A percentile compares a stretch with the other conserved stretches of the same genome.
These are phyloP conservation scores for Hypsibius dujardini DNA, from an alignment of 1,140 invertebrate genomes.

Conservation along the genomic window DNA sequence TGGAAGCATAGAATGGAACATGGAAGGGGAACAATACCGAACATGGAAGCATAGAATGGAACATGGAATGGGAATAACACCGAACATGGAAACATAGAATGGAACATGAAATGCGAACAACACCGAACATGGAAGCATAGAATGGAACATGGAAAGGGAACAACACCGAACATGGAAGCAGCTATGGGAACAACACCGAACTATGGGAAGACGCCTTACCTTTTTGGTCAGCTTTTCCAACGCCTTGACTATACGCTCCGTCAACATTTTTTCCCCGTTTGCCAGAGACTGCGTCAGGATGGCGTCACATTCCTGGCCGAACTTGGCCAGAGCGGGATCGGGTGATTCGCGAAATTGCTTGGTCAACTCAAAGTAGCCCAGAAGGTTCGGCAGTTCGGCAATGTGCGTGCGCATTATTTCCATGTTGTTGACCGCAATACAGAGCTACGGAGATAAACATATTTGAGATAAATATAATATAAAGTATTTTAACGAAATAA, in stretches of 20 bases:
- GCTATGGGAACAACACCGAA: background rate
- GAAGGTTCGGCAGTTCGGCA: background rate
- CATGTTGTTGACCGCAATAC: background rate
- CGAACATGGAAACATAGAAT: too few species aligned
- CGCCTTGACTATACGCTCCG: background rate
- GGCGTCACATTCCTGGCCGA: background rate
- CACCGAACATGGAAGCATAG: too few species aligned
- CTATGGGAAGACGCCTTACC: background rate
- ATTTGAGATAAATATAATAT: too few species aligned
- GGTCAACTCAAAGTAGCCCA: background rate
- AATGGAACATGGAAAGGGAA: too few species aligned
- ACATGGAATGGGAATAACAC: too few species aligned
- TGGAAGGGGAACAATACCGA: too few species aligned
- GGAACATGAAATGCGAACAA: too few species aligned
- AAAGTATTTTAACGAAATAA: too few species aligned
- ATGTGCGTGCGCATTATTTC: background rate
- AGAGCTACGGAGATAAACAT: background rate
- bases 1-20: too few species aligned
- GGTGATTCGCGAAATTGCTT: background rate
- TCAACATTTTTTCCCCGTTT: conserved; percentile 14
- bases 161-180: too few species aligned
- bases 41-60: too few species aligned
- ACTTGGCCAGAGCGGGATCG: background rate
- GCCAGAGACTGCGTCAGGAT: background rate
- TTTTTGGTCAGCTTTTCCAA: conserved; percentile 7